phyloP scores from a whole-genome alignment of 1,140 invertebrate species.

The Achatina immaculata region DNA sequence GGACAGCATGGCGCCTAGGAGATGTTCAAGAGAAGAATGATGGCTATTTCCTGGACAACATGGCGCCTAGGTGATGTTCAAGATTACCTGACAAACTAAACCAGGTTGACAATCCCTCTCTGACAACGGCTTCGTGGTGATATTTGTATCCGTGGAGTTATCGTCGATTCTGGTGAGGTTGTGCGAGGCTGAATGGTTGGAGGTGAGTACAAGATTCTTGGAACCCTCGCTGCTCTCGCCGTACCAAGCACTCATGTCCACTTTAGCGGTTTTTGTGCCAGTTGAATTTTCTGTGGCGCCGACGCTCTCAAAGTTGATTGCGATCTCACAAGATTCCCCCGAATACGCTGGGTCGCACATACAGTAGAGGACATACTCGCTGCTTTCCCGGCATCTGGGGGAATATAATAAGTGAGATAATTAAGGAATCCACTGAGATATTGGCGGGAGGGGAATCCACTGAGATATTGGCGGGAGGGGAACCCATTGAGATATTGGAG shows the following conservation, averaged over 20 bases:
- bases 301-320: not conserved
- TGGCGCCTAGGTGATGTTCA: not conserved
- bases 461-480: too few species aligned
- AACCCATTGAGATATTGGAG: too few species aligned
- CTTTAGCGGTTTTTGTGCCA: not conserved
- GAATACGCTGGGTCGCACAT: not conserved
- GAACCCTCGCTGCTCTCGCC: not conserved
- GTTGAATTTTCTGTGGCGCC: not conserved
- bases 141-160: not conserved
- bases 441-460: too few species aligned
- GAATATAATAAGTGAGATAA: too few species aligned
- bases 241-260: not conserved
- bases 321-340: not conserved
- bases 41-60: not conserved
- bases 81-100: not conserved
- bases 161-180: not conserved
- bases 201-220: not conserved
- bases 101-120: not conserved
- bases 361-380: not conserved
- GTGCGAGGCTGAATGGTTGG: not conserved
- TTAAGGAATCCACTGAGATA: too few species aligned
- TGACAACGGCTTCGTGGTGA: not conserved
- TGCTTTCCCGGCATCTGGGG: conserved; percentile 24
- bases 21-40: not conserved
- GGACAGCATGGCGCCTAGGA: not conserved